Base-by-base conservation (phyloP, 2,888 invertebrate species). In the Pyrgus malvae region DNA sequence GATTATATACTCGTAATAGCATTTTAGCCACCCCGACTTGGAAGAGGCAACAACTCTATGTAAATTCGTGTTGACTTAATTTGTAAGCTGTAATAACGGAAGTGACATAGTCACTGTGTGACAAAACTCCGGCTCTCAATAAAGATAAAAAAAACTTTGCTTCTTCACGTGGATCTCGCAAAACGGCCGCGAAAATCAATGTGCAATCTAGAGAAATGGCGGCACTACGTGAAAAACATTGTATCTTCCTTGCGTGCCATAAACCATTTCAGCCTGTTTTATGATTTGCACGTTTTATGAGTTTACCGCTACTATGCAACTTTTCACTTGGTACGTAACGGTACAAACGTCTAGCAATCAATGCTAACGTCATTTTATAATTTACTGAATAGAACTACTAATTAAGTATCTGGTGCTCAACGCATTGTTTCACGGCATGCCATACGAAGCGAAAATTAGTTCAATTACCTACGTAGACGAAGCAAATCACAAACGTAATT, bases 201-300 rank as follows among this genome's bases (percentile, higher is more conserved):
- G 74, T 75, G 79, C 79, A 82, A 84, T 86, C 79, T 80, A 76
- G 70, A 69, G 70, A 66, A 83, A 82, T 78, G 76, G 74, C 66
- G 68, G 69, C 67, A 68, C 68, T 71, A 65, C 62, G 67, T 66
- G 69, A 68, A 73, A 77, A 70, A 64, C 67, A 72, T 71, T 70
- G 66, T 73, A 76, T 82, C 77, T 71, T 78, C 70, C 69, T 74
- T 69, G 83, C 81, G 82, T 86, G 83, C 58, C 72, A 69, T 79
- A 78, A 81, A 79, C 78, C 72, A 79, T 83, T 80, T 70, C 67
- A 63, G 62, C 59, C 60, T 65, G 63, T 68, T 75, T 78, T 76
- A 78, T 72, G 72, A 69, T 78, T 75, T 74, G 71, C 70, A 72
- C 76, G 72, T 70, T 80, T 80, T 80, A 80, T 73, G 78, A 77